Evolutionary conservation across 2,888 invertebrate genomes (phyloP), one percentile per base, ranked within the genome.

Genomic region (Gastrophysa polygoni): DNA sequence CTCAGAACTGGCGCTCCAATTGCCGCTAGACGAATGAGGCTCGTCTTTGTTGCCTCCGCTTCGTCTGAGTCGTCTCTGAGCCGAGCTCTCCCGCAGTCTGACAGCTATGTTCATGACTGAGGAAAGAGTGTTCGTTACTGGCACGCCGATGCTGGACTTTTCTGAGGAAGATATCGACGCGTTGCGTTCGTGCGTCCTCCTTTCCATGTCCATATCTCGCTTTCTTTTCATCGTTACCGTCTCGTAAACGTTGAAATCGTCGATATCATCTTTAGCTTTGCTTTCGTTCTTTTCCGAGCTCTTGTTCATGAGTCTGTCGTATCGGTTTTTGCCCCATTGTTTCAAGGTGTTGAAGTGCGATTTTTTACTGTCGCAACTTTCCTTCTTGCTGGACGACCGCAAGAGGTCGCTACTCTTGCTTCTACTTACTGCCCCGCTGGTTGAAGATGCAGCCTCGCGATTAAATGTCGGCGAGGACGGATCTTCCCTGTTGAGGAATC

Each of bases 1-100:
- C 80, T 93, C 93, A 0, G 94, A 94, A 77, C 95, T 95, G 1
- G 93, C 95, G 70, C 94, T 94, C 96, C 96, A 96, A 82, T 96
- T 96, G 38, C 96, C 96, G 74, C 93, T 92, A 11, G 94, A 94
- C 1, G 95, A 95, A 81, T 95, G 92, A 32, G 90, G 91, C 75
- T 93, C 92, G 67, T 94, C 93, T 79, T 90, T 91, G 57, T 83
- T 82, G 48, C 84, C 82, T 16, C 87, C 89, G 34, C 87, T 87
- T 65, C 91, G 84, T 63, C 91, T 84, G 74, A 90, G 85, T 68
- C 91, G 83, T 71, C 90, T 86, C 79, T 91, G 88, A 32, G 87
- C 86, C 1, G 92, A 88, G 56, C 90, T 88, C 71, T 90, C 91
- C 68, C 94, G 84, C 76, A 95, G 83, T 82, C 91, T 92, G 1